phyloP scores from a whole-genome alignment of 1,140 invertebrate species.

The Rhopalosiphum padi region DNA sequence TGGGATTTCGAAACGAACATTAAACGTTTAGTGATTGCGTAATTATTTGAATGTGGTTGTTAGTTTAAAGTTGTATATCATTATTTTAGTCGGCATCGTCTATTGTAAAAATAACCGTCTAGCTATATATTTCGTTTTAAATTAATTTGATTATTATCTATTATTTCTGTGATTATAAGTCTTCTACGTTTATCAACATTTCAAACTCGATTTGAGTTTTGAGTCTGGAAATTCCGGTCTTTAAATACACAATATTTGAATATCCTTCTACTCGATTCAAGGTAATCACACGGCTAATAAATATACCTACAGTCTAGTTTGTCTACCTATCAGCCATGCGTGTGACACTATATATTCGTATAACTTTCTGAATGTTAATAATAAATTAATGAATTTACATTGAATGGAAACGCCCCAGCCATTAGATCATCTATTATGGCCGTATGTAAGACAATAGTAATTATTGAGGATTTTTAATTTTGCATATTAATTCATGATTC shows the following conservation, averaged over 20 bases:
- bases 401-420: constrained; percentile 14
- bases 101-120: neutral
- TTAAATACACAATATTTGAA: neutral
- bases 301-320: neutral
- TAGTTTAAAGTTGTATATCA: neutral
- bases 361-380: neutral
- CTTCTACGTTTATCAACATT: neutral
- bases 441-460: constrained; percentile 25
- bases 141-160: neutral
- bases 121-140: neutral
- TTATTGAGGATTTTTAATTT: neutral
- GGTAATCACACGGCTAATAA: neutral
- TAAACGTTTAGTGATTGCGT: neutral
- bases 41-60: neutral
- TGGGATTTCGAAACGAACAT: neutral
- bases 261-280: neutral
- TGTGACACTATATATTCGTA: neutral
- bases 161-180: neutral
- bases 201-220: neutral
- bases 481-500: neutral
- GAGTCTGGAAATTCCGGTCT: neutral
- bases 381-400: constrained; percentile 44
- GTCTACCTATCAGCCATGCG: neutral
- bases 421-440: constrained; percentile 42
- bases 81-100: neutral